phyloP scores from a whole-genome alignment of 2,113 vertebrate species.

The Oncorhynchus clarkii region DNA sequence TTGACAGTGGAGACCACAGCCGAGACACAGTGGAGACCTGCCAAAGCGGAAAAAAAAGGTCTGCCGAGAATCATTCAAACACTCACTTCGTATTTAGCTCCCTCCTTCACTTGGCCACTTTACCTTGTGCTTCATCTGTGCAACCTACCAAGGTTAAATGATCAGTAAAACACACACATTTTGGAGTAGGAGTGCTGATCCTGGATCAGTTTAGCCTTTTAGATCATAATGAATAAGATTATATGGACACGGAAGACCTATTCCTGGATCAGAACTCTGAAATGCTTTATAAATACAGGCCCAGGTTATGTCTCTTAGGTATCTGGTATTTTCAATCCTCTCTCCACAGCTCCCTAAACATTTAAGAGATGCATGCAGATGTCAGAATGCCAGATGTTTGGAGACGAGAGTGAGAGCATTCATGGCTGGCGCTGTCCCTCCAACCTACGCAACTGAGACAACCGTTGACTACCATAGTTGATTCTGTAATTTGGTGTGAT shows the following conservation, averaged over 20 bases:
- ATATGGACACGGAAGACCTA: too few relatives aligned
- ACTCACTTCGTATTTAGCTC: neutral
- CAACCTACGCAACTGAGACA: slow-evolving; percentile 54
- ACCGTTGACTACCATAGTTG: too few relatives aligned
- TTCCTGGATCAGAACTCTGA: too few relatives aligned
- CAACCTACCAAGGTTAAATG: too few relatives aligned
- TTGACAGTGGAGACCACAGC: neutral
- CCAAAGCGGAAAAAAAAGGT: neutral
- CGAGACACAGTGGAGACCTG: neutral
- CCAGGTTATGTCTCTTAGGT: too few relatives aligned
- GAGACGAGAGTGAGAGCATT: neutral
- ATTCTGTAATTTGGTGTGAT: too few relatives aligned
- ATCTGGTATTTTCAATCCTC: neutral
- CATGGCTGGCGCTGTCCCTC: slow-evolving; percentile 37
- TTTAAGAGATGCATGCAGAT: neutral
- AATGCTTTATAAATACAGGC: too few relatives aligned
- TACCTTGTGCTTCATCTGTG: neutral
- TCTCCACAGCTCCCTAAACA: neutral
- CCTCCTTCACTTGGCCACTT: neutral
- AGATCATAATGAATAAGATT: too few relatives aligned
- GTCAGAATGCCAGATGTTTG: neutral
- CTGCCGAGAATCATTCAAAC: neutral
- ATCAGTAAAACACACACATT: too few relatives aligned
- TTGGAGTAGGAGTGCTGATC: too few relatives aligned
- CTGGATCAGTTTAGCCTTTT: too few relatives aligned